Evolutionary conservation across 1,140 invertebrate species (phyloP).

Genomic region (Aradophagus sp.): DNA sequence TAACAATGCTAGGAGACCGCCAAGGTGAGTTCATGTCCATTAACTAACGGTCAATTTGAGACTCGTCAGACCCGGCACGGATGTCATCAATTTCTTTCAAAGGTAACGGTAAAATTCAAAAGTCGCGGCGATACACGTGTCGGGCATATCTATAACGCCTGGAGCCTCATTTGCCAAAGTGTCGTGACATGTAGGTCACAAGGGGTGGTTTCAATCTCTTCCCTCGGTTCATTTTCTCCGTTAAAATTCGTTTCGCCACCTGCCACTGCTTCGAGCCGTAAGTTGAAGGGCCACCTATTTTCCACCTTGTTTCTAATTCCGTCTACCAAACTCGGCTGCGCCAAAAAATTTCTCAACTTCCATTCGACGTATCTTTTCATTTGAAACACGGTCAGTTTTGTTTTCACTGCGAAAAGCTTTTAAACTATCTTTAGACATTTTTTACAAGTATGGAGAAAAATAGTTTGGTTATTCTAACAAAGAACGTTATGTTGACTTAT

Average conservation of each 20-base stretch:
- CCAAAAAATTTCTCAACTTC: too few species aligned
- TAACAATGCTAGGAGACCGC: slow-evolving; percentile 6
- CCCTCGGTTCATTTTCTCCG: slow-evolving; percentile 26
- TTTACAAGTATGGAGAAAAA: too few species aligned
- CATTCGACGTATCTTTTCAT: too few species aligned
- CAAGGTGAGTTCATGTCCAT: slow-evolving; percentile 6
- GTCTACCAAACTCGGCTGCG: too few species aligned
- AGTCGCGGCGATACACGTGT: slow-evolving; percentile 9
- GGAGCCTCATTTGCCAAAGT: slow-evolving; percentile 43
- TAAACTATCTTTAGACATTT: too few species aligned
- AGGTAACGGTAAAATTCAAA: slow-evolving; percentile 24
- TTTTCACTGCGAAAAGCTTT: too few species aligned
- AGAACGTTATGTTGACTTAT: too few species aligned
- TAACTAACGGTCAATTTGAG: slow-evolving; percentile 13
- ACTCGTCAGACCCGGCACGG: slow-evolving; percentile 5
- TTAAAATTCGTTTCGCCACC: slow-evolving; percentile 30
- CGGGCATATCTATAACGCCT: slow-evolving; percentile 20
- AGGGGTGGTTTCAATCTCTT: slow-evolving; percentile 43
- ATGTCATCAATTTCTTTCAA: slow-evolving; percentile 26
- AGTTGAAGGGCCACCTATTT: slow-evolving; percentile 7
- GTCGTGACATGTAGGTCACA: slow-evolving; percentile 45
- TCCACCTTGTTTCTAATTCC: too few species aligned
- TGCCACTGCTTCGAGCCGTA: slow-evolving; percentile 12
- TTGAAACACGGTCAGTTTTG: too few species aligned
- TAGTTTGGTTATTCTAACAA: too few species aligned